Percentiles rank a stretch among this genome's conserved stretches.
Evolutionary conservation across 2,113 vertebrate genomes (phyloP).

Genomic region (Urocolius indicus): DNA sequence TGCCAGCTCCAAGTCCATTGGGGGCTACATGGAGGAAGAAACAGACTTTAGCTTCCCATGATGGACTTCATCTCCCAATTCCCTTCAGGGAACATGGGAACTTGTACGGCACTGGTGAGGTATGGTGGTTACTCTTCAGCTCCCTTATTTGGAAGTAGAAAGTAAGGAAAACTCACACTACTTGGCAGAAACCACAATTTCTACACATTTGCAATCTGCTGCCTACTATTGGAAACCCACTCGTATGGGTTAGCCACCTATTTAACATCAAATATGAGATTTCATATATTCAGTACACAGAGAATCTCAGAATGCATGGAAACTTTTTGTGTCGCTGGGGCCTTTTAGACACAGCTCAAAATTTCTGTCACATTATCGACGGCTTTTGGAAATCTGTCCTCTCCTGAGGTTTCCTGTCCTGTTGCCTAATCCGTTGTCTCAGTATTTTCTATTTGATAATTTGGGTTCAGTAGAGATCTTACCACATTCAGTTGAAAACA

Average conservation of each 20-base stretch:
- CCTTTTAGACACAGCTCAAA: background rate
- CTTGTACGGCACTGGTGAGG: fast-evolving
- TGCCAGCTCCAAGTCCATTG: background rate
- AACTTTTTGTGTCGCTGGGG: background rate
- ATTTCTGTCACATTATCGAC: background rate
- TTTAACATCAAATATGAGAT: background rate
- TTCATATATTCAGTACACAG: background rate
- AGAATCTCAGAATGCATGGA: background rate
- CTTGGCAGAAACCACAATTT: background rate
- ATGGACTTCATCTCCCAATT: background rate
- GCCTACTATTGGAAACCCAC: background rate
- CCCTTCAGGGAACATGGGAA: background rate
- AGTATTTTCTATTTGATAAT: background rate
- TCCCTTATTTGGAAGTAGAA: background rate
- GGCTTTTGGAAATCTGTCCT: background rate
- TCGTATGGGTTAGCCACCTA: background rate
- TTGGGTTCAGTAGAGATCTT: background rate
- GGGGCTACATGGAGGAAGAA: background rate
- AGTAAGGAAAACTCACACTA: background rate
- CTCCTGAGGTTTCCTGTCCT: background rate
- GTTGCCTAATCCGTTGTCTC: background rate
- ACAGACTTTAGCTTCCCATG: background rate
- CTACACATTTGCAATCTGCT: background rate
- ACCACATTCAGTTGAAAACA: background rate
- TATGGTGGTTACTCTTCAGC: background rate